These are phyloP conservation scores for Amphilophus citrinellus DNA, from an alignment of 2,113 vertebrate species.

Conservation along the genomic window DNA sequence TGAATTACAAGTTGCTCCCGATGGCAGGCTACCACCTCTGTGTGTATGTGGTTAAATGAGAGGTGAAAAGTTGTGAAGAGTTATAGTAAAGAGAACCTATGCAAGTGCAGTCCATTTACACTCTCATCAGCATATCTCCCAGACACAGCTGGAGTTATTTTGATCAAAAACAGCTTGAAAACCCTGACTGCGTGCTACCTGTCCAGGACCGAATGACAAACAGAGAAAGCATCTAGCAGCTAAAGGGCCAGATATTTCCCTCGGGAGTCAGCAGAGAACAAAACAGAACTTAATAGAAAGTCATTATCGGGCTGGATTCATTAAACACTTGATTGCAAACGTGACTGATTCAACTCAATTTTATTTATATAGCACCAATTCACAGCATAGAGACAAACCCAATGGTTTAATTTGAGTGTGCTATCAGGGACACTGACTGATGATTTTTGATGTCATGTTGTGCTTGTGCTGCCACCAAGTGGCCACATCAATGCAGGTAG, in stretches of 20 bases:
- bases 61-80: neutral
- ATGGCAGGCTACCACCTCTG: neutral
- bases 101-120: neutral
- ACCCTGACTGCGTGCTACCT: neutral
- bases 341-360: neutral
- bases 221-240: neutral
- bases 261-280: neutral
- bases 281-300: conserved; percentile 5
- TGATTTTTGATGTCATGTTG: neutral
- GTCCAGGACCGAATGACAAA: neutral
- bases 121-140: neutral
- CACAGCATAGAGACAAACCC: neutral
- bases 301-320: neutral
- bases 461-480: conserved; percentile 10
- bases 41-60: neutral
- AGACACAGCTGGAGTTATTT: neutral
- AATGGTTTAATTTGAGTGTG: neutral
- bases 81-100: neutral
- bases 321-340: neutral
- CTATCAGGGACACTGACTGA: neutral
- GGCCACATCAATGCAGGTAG: neutral
- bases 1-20: neutral
- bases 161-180: neutral
- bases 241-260: conserved; percentile 4
- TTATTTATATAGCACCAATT: neutral